Percentiles rank a stretch among this genome's conserved stretches.
Conservation (phyloP, 2,113 vertebrate genomes). For the Myanophis thanlyinensis region DNA sequence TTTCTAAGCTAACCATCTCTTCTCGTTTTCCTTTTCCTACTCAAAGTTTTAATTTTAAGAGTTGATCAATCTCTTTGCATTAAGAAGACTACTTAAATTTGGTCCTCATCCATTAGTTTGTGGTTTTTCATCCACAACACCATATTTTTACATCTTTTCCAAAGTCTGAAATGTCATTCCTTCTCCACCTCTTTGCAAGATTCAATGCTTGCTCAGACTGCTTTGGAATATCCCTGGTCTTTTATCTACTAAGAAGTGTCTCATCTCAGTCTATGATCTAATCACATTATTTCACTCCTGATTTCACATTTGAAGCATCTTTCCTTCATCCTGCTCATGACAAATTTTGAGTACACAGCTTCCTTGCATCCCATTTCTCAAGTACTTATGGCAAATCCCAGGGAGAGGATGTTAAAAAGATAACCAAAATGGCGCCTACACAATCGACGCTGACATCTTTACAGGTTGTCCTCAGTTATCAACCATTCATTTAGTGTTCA, state of each 20-base stretch:
- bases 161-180: background rate
- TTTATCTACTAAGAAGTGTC: background rate
- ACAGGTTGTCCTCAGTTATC: background rate
- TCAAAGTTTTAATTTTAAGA: background rate
- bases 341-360: background rate
- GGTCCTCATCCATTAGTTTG: background rate
- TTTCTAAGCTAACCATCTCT: background rate
- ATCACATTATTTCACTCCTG: background rate
- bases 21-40: background rate
- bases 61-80: background rate
- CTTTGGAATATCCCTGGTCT: background rate
- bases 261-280: background rate
- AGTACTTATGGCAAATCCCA: background rate
- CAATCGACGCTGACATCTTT: background rate
- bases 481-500: background rate
- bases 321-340: background rate
- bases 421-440: background rate
- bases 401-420: background rate
- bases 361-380: background rate
- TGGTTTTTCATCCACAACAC: background rate
- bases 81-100: background rate
- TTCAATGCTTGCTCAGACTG: background rate
- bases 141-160: background rate
- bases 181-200: background rate
- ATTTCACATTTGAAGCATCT: background rate